Evolutionary conservation across 1,140 invertebrate genomes (phyloP).

Genomic region (Heliconius hermathena): DNA sequence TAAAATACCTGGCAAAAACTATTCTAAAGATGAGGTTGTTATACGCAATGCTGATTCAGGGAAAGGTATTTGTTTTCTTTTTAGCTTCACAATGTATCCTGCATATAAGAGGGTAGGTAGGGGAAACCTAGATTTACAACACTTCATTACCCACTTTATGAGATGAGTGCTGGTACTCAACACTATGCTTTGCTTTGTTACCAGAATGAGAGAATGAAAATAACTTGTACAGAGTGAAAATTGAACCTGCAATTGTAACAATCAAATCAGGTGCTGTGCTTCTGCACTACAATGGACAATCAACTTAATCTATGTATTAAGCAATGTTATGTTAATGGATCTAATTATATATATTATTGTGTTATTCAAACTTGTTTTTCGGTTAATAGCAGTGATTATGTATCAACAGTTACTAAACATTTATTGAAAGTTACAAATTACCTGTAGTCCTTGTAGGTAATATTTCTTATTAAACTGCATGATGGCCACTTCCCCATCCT

Average conservation of each 20-base stretch:
- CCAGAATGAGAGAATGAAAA: no score
- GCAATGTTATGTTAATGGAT: conserved; percentile 36
- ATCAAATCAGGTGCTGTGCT: no score
- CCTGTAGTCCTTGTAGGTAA: not conserved
- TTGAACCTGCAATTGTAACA: no score
- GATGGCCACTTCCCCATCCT: not conserved
- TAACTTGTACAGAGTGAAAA: no score
- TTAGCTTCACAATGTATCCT: no score
- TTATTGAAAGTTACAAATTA: not conserved
- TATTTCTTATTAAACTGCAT: not conserved
- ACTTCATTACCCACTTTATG: no score
- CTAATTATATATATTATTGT: conserved; percentile 2
- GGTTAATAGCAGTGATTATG: not conserved
- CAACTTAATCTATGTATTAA: conserved; percentile 32
- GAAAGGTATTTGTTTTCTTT: conserved; percentile 86
- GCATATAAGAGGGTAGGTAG: no score
- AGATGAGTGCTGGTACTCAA: no score
- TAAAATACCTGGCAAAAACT: conserved; percentile 94
- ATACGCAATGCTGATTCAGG: conserved; percentile 96
- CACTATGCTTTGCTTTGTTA: no score
- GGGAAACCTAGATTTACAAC: no score
- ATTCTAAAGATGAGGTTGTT: conserved; percentile 96
- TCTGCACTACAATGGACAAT: no score
- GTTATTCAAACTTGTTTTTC: not conserved
- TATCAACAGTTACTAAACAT: not conserved